Base-by-base conservation (phyloP, 2,113 vertebrate genomes). In the Ophthalmolycus amberensis region DNA sequence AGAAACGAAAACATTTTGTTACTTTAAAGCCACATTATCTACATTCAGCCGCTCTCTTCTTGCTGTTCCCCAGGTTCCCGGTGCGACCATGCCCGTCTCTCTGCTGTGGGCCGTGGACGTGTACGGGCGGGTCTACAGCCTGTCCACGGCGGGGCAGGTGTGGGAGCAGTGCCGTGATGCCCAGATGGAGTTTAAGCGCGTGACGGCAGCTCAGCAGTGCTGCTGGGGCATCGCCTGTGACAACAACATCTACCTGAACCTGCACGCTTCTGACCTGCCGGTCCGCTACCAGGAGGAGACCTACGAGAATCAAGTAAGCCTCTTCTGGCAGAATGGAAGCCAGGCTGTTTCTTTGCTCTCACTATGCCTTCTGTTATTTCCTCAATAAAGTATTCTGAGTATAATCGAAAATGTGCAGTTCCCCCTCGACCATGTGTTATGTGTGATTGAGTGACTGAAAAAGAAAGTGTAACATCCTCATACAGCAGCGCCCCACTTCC, bases 161-260 rank as follows among this genome's bases (percentile, higher is more conserved):
- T 99, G 98, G 98, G 97, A 98, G 77, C 95, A 95, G 27, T 99
- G 97, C 75, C 96, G 80, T 27, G 95, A 97, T 20, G 78, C 94
- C 0, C 96, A 96, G 38, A 91, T 98, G 94, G 97, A 98, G 88
- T 97, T 99, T 90, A 99, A 99, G 79, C 93, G 98, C 0, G 93
- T 97, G 81, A 94, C 97, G 1, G 96, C 97, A 0, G 93, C 94
- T 83, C 94, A 93, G 7, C 95, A 96, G 83, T 97, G 97, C 93
- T 99, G 97, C 95, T 99, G 98, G 98, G 97, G 96, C 82, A 97
- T 99, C 18, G 98, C 96, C 71, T 97, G 96, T 0, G 97, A 99
- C 87, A 97, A 97, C 74, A 95, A 95, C 67, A 95, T 99, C 34
- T 98, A 99, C 73, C 90, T 98, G 88, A 97, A 96, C 0, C 90